A percentile compares a stretch with the other conserved stretches of the same genome.
phyloP scores from a whole-genome alignment of 1,140 invertebrate genomes.

The Matsumurasca onukii region DNA sequence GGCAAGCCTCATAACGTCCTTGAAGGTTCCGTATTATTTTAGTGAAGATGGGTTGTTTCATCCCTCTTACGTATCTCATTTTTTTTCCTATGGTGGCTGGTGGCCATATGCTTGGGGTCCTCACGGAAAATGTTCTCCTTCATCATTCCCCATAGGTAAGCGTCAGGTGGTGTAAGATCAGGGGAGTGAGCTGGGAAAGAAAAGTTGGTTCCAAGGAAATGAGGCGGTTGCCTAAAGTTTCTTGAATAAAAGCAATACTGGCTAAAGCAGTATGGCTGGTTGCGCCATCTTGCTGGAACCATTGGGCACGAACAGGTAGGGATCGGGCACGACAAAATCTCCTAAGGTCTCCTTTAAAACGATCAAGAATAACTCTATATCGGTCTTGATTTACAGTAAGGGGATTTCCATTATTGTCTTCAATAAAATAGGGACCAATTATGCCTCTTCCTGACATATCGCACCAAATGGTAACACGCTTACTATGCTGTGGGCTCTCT shows the following conservation, averaged over 20 bases:
- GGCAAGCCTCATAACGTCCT: no score
- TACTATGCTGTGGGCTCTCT: conserved; percentile 19
- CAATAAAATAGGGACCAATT: not conserved
- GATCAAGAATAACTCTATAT: conserved; percentile 10
- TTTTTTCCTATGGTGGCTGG: no score
- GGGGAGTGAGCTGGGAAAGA: not conserved
- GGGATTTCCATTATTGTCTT: conserved; percentile 9
- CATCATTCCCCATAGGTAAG: not conserved
- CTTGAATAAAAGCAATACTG: conserved; percentile 9
- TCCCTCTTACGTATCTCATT: no score
- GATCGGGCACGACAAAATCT: conserved; percentile 5
- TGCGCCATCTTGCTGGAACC: conserved; percentile 16
- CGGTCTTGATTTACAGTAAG: conserved; percentile 7
- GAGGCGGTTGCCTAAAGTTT: conserved; percentile 17
- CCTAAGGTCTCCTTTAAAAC: not conserved
- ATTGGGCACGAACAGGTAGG: not conserved
- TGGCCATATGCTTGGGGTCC: no score
- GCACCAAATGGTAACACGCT: not conserved
- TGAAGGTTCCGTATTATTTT: no score
- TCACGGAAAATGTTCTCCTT: not conserved
- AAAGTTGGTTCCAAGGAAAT: conserved; percentile 13
- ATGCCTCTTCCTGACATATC: conserved; percentile 5
- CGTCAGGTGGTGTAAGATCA: not conserved
- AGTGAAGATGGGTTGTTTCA: no score
- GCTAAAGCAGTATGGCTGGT: conserved; percentile 3